phyloP scores from a whole-genome alignment of 37 sponge, comb jelly and placozoan genomes.

The Lycopodina hypogea region DNA sequence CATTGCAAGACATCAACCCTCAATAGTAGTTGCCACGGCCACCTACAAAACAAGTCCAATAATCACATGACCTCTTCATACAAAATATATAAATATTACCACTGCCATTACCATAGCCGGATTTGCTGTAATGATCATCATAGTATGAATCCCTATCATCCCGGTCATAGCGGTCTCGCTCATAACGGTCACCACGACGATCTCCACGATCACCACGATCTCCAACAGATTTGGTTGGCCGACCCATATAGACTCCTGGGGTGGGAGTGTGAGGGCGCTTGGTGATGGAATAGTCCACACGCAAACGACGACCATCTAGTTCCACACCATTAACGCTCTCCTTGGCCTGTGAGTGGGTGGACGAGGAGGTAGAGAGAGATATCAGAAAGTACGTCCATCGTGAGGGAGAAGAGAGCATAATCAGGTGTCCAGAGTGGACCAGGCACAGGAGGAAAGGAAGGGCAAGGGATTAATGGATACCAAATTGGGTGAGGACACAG shows the following conservation, averaged over 20 bases:
- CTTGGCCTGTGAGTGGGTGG: constrained; percentile 65
- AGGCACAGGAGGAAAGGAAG: too few species aligned
- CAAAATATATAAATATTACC: background rate
- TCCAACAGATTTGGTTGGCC: constrained; percentile 46
- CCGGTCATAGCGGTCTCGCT: background rate
- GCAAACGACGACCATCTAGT: constrained; percentile 83
- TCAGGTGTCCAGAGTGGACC: too few species aligned
- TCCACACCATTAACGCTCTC: constrained; percentile 91
- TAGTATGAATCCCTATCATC: constrained; percentile 5
- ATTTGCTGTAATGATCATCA: background rate
- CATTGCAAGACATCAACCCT: too few species aligned
- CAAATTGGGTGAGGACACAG: too few species aligned
- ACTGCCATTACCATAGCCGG: background rate
- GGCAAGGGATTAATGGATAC: too few species aligned
- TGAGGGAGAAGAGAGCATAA: too few species aligned
- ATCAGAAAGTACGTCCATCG: too few species aligned
- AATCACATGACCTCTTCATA: background rate
- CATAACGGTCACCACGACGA: background rate
- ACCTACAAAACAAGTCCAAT: background rate
- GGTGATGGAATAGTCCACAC: constrained; percentile 98
- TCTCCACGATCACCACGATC: background rate
- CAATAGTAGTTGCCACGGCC: background rate
- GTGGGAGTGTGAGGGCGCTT: constrained; percentile 97
- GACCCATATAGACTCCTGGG: constrained; percentile 97
- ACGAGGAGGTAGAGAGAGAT: too few species aligned